Evolutionary conservation across 2,888 invertebrate genomes (phyloP).

Genomic region (Acrocyrtus sp.): DNA sequence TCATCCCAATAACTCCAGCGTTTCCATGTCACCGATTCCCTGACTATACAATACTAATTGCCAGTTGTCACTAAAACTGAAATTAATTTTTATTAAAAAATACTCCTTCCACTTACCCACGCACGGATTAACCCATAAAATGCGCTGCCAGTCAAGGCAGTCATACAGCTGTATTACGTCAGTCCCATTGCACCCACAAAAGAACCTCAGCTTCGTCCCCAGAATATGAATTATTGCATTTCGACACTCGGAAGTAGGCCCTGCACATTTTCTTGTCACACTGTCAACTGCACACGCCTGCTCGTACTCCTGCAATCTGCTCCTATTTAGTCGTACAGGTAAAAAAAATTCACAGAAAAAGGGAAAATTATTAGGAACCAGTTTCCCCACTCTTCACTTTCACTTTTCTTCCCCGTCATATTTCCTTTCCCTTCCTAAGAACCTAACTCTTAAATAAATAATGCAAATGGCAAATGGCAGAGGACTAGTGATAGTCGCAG

Average conservation of each 20-base stretch:
- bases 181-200: conserved; percentile 88
- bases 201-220: conserved; percentile 87
- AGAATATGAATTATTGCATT: conserved; percentile 87
- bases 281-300: conserved; percentile 92
- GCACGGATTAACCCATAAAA: conserved; percentile 92
- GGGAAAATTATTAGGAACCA: too few species aligned
- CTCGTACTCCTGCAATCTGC: conserved; percentile 86
- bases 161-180: conserved; percentile 87
- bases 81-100: too few species aligned
- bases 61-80: background rate
- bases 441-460: background rate
- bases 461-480: too few species aligned
- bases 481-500: too few species aligned
- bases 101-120: too few species aligned
- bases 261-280: conserved; percentile 88
- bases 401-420: too few species aligned
- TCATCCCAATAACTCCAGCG: too few species aligned
- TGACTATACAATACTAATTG: background rate
- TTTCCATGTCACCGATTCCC: too few species aligned
- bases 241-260: conserved; percentile 84
- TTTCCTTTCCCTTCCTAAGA: background rate
- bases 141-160: conserved; percentile 89
- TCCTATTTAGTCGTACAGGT: too few species aligned
- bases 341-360: conserved; percentile 10
- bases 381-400: background rate